Evolutionary conservation across 2,797 vertebrate genomes (phyloP).

Genomic region (Gallirallus australis): DNA sequence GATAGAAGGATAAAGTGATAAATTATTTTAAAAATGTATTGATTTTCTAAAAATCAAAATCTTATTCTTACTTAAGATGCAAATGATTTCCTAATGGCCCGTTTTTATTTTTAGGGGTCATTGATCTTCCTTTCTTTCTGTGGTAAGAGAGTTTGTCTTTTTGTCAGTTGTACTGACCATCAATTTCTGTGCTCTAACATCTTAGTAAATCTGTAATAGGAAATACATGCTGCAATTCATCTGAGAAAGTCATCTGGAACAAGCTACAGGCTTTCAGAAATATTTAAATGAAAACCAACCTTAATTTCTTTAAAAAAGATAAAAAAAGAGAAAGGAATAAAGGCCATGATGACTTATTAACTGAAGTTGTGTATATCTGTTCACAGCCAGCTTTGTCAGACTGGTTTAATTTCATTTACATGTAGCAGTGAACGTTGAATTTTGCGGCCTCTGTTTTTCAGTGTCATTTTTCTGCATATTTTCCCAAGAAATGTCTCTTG

Average conservation of each 20-base stretch:
- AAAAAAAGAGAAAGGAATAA: not conserved
- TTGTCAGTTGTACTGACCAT: not conserved
- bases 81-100: not conserved
- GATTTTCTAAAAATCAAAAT: not conserved
- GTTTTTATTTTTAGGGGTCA: not conserved
- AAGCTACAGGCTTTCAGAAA: not conserved
- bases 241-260: not conserved
- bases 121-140: not conserved
- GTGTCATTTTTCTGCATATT: constrained; percentile 23
- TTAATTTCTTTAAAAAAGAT: not conserved
- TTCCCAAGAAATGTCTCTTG: constrained; percentile 26
- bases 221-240: not conserved
- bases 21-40: not conserved
- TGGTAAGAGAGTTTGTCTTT: not conserved
- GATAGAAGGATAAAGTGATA: not conserved
- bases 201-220: not conserved
- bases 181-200: not conserved
- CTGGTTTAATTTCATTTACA: constrained; percentile 16
- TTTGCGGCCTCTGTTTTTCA: constrained; percentile 27
- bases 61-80: not conserved
- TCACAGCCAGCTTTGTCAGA: constrained; percentile 36
- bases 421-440: not conserved
- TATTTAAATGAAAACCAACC: not conserved
- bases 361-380: not conserved
- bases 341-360: constrained; percentile 16